Conservation (phyloP, 1,140 invertebrate genomes). For the Drosophila pachea region DNA sequence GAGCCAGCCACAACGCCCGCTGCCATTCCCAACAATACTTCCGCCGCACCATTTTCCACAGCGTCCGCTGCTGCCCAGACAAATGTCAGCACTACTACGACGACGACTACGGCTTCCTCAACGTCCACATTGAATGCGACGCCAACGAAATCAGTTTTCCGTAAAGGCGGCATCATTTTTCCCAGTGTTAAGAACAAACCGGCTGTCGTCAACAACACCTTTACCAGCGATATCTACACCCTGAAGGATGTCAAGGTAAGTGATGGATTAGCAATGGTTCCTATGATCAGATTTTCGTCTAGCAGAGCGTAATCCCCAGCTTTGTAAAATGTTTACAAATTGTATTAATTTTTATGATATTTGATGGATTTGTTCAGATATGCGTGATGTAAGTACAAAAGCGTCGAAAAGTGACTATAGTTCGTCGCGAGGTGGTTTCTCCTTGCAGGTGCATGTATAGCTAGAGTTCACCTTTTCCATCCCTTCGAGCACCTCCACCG, state of each 20-base stretch:
- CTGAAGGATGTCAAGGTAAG: slow-evolving; percentile 89
- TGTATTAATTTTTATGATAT: slow-evolving; percentile 1
- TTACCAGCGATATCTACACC: slow-evolving; percentile 85
- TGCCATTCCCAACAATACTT: slow-evolving; percentile 32
- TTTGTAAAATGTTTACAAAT: not conserved
- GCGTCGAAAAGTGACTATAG: slow-evolving; percentile 36
- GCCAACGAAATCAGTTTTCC: slow-evolving; percentile 66
- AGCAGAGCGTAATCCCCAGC: too few species aligned
- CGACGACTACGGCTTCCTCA: slow-evolving; percentile 28
- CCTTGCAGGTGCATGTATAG: slow-evolving; percentile 80
- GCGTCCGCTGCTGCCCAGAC: slow-evolving; percentile 30
- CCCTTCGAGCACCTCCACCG: slow-evolving; percentile 82
- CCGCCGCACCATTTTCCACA: slow-evolving; percentile 12
- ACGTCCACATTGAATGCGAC: slow-evolving; percentile 34
- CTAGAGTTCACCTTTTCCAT: slow-evolving; percentile 86
- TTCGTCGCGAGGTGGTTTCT: slow-evolving; percentile 52
- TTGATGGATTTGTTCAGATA: not conserved
- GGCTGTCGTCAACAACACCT: slow-evolving; percentile 88
- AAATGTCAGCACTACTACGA: slow-evolving; percentile 20
- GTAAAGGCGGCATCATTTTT: slow-evolving; percentile 91
- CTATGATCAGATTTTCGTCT: too few species aligned
- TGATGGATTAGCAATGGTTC: not conserved
- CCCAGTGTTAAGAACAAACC: slow-evolving; percentile 94
- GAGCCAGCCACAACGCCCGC: slow-evolving; percentile 55
- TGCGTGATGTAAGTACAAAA: slow-evolving; percentile 4